Evolutionary conservation across 2,113 vertebrate genomes (phyloP).

Genomic region (Silurus meridionalis): DNA sequence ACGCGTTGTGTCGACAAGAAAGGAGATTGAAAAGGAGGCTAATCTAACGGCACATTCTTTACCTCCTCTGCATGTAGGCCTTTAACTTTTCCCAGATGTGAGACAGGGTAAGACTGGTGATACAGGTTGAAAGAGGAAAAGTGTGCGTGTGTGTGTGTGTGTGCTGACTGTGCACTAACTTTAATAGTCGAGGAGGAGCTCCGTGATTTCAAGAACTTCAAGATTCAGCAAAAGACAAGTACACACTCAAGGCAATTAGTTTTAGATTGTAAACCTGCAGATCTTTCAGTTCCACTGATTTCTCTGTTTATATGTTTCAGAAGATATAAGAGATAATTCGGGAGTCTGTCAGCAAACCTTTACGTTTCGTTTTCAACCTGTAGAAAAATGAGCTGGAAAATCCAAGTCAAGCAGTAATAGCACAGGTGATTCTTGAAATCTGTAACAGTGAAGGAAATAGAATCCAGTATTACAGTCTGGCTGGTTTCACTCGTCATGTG

Average conservation of each 20-base stretch:
- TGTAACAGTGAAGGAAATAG: too few species aligned
- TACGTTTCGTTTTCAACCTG: neutral
- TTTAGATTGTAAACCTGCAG: neutral
- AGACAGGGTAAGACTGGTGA: constrained; percentile 50
- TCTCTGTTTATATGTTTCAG: neutral
- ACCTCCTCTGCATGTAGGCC: constrained; percentile 33
- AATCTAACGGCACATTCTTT: constrained; percentile 42
- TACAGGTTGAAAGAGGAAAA: constrained; percentile 45
- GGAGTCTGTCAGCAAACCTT: neutral
- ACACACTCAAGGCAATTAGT: neutral
- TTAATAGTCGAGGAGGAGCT: constrained; percentile 33
- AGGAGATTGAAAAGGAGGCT: constrained; percentile 41
- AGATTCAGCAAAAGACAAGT: constrained; percentile 18
- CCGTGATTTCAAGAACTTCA: constrained; percentile 17
- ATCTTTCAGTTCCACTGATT: neutral
- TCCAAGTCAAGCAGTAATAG: neutral
- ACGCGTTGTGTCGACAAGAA: constrained; percentile 19
- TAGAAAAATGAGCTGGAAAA: neutral
- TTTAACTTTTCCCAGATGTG: constrained; percentile 78
- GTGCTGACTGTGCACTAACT: constrained; percentile 50
- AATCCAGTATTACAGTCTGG: too few species aligned
- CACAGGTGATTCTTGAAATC: too few species aligned
- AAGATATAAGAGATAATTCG: too few species aligned
- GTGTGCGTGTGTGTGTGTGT: constrained; percentile 38
- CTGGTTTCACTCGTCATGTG: too few species aligned